A percentile compares a stretch with the other conserved stretches of the same genome.
Evolutionary conservation across 2,797 vertebrate genomes (phyloP).

Genomic region (Huso huso): DNA sequence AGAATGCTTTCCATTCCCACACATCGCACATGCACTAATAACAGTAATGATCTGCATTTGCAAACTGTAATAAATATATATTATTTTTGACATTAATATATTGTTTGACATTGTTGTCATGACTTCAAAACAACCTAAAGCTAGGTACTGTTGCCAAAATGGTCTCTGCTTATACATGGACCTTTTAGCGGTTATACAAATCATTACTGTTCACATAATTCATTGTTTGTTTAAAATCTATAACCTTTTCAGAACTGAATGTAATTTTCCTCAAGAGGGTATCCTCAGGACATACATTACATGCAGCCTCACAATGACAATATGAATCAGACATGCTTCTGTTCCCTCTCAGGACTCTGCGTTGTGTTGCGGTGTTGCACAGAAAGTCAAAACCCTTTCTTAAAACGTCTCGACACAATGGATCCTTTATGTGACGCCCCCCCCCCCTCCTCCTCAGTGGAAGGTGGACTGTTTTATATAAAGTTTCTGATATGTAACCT

Average conservation of each 20-base stretch:
- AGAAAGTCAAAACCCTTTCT: background rate
- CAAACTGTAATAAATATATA: too few species aligned
- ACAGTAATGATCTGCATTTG: too few species aligned
- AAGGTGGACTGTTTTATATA: slow-evolving; percentile 14
- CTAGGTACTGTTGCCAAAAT: too few species aligned
- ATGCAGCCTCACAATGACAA: background rate
- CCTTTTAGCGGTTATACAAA: background rate
- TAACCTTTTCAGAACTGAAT: too few species aligned
- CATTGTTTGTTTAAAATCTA: too few species aligned
- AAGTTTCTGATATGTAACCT: background rate
- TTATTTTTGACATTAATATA: too few species aligned
- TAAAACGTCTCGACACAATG: background rate
- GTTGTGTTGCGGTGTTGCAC: background rate
- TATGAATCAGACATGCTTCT: background rate
- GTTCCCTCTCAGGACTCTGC: background rate
- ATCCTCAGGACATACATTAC: background rate
- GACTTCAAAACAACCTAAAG: too few species aligned
- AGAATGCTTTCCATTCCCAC: too few species aligned
- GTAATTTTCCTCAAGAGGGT: background rate
- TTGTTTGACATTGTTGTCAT: too few species aligned
- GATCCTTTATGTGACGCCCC: slow-evolving; percentile 29
- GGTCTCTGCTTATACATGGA: background rate
- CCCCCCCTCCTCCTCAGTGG: slow-evolving; percentile 17
- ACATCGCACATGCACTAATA: too few species aligned
- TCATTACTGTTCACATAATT: background rate